Evolutionary conservation across 2,113 vertebrate species (phyloP).

Genomic region (Beaufortia kweichowensis): DNA sequence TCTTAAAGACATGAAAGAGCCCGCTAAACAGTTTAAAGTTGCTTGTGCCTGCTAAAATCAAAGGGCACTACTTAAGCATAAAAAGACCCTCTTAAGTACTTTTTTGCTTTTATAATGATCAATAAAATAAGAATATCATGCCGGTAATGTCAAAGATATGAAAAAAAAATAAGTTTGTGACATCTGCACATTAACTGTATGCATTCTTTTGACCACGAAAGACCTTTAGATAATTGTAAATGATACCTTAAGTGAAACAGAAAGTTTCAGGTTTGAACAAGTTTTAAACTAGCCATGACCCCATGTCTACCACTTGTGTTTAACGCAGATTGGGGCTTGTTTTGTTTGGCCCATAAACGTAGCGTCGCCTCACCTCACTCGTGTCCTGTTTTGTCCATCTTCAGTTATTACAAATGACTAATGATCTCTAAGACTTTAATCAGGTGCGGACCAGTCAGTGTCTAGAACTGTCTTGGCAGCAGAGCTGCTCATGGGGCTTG

Average conservation of each 20-base stretch:
- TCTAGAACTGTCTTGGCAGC: slow-evolving; percentile 40
- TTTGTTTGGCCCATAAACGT: slow-evolving; percentile 57
- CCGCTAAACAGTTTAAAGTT: slow-evolving; percentile 64
- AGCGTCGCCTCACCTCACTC: slow-evolving; percentile 42
- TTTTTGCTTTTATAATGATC: slow-evolving; percentile 13
- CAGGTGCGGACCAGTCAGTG: slow-evolving; percentile 43
- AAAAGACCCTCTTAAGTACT: slow-evolving; percentile 7
- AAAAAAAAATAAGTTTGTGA: background rate
- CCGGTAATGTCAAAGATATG: background rate
- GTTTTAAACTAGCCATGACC: slow-evolving; percentile 74
- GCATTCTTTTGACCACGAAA: slow-evolving; percentile 11
- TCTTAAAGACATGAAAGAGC: slow-evolving; percentile 72
- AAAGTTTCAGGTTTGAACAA: slow-evolving; percentile 46
- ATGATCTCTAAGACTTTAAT: slow-evolving; percentile 45
- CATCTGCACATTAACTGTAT: background rate
- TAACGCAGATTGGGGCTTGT: slow-evolving; percentile 74
- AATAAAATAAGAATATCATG: background rate
- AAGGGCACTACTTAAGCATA: slow-evolving; percentile 44
- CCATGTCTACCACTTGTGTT: slow-evolving; percentile 64
- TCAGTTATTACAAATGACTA: slow-evolving; percentile 57
- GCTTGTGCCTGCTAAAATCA: slow-evolving; percentile 41
- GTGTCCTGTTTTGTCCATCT: slow-evolving; percentile 53
- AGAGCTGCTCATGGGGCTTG: slow-evolving; percentile 37
- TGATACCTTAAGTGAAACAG: slow-evolving; percentile 19
- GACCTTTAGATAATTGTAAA: slow-evolving; percentile 32